Evolutionary conservation across 1,140 invertebrate species (phyloP).

Genomic region (Pinna nobilis): DNA sequence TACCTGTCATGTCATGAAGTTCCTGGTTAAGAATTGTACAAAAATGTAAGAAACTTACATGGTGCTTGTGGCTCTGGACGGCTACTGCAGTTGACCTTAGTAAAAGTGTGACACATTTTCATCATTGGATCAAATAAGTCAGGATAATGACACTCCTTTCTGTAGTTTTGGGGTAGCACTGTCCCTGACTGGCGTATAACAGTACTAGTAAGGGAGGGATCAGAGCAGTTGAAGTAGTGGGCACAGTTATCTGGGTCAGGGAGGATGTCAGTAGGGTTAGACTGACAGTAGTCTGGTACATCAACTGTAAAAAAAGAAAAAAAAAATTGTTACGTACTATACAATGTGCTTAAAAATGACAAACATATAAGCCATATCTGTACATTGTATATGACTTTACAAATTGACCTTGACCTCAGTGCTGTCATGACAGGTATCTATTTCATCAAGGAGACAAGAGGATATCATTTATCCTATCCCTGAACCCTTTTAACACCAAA

Average conservation of each 20-base stretch:
- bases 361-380: neutral
- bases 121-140: constrained; percentile 4
- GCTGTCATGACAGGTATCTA: constrained; percentile 39
- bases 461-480: constrained; percentile 1
- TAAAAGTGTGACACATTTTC: constrained; percentile 26
- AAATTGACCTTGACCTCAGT: constrained; percentile 19
- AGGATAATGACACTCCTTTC: constrained; percentile 24
- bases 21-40: too few species aligned
- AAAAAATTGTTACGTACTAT: neutral
- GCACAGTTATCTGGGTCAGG: constrained; percentile 47
- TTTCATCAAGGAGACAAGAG: neutral
- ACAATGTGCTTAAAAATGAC: neutral
- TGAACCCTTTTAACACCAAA: neutral
- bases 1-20: too few species aligned
- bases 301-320: constrained; percentile 22
- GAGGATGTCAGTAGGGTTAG: constrained; percentile 10
- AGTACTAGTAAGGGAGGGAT: constrained; percentile 24
- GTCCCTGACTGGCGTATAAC: constrained; percentile 32
- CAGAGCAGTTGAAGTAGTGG: constrained; percentile 50
- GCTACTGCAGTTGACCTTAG: constrained; percentile 17
- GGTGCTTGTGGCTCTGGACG: constrained; percentile 39
- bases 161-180: constrained; percentile 31
- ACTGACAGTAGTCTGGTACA: constrained; percentile 25
- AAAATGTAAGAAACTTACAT: constrained; percentile 24
- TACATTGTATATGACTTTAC: neutral